Base-by-base conservation (phyloP, 2,888 invertebrate species). In the Eristalis intricaria region DNA sequence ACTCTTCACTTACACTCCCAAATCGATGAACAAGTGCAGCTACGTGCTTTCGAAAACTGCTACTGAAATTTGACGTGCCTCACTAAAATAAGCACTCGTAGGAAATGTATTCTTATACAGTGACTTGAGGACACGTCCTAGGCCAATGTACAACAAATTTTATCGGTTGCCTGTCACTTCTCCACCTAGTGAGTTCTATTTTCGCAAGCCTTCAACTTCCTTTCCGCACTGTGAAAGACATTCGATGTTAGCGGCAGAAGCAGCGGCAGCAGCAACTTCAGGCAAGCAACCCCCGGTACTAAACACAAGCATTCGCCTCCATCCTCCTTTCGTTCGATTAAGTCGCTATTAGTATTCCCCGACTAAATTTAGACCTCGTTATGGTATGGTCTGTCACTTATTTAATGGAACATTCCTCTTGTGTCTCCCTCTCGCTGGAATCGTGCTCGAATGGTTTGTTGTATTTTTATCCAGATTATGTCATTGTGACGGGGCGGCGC, bases 391-490 rank as follows among this genome's bases (percentile, higher is more conserved):
- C 77, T 86, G 86, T 86, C 86, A 82, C 82, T 82, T 86, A 63
- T 70, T 83, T 75, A 78, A 83, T 86, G 83, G 69, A 74, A 74
- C 70, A 73, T 8, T 50, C 50, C 19, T 8, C 50, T n/a, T 19
- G 50, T n/a, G 8, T 19, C 50, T 38, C 38, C 38, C 38, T 85
- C 74, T 69, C 73, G 65, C 82, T 86, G 86, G 86, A 86, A 71
- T 83, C 40, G 73, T 8, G 32, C n/a, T 75, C 83, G 73, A 83
- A 66, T 78, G 50, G 23, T 26, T 26, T 60, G n/a, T 8, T 26
- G 23, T 86, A 86, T 86, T 86, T 86, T 83, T 86, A 86, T 83
- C 83, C 82, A 83, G 75, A 82, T 86, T 86, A 86, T 86, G 86
- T 86, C 86, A 86, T 86, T 86, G 66, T 83, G 86, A 75, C 38